Evolutionary conservation across 2,888 invertebrate genomes (phyloP).

Genomic region (Cataglyphis cursor): DNA sequence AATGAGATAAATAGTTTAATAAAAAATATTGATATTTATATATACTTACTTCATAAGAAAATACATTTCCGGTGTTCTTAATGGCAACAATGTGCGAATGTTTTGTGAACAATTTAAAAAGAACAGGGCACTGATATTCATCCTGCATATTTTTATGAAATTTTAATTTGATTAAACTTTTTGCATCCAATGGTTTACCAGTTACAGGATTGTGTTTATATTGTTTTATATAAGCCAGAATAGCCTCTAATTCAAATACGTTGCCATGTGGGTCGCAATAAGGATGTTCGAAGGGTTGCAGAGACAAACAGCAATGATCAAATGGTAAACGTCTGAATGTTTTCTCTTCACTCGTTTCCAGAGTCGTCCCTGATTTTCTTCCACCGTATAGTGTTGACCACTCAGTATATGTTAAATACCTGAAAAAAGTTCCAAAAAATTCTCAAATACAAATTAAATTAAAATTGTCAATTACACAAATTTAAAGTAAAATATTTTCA

Average conservation of each 20-base stretch:
- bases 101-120: slow-evolving; percentile 97
- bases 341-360: slow-evolving; percentile 91
- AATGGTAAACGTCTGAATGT: slow-evolving; percentile 97
- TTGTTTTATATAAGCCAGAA: slow-evolving; percentile 95
- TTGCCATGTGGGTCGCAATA: slow-evolving; percentile 96
- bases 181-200: slow-evolving; percentile 95
- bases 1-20: not conserved
- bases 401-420: slow-evolving; percentile 95
- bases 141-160: slow-evolving; percentile 95
- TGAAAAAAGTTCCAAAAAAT: slow-evolving; percentile 80
- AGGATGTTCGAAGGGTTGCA: slow-evolving; percentile 97
- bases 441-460: not conserved
- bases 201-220: slow-evolving; percentile 98
- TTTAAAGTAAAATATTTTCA: not conserved
- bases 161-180: slow-evolving; percentile 94
- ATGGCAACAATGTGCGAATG: slow-evolving; percentile 97
- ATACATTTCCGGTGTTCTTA: slow-evolving; percentile 97
- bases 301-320: slow-evolving; percentile 96
- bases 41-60: slow-evolving; percentile 91
- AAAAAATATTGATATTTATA: not conserved
- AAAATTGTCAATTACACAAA: not conserved
- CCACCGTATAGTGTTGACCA: slow-evolving; percentile 97
- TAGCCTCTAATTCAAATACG: slow-evolving; percentile 96
- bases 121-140: slow-evolving; percentile 96
- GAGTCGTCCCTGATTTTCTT: slow-evolving; percentile 89